phyloP scores from a whole-genome alignment of 2,113 vertebrate species.

The Neotragus pygmaeus region DNA sequence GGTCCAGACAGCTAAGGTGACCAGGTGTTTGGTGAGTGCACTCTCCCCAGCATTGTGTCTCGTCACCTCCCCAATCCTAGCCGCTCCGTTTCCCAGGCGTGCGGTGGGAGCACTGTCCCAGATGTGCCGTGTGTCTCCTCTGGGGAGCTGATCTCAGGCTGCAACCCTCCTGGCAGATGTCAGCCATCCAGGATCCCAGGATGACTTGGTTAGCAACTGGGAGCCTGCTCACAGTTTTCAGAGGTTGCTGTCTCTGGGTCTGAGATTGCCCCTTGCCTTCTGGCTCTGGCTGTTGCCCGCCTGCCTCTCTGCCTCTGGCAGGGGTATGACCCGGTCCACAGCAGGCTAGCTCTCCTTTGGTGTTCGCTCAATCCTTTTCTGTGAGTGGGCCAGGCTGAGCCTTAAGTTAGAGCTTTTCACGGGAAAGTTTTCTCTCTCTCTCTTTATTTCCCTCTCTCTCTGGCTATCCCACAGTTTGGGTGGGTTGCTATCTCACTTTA shows the following conservation, averaged over 20 bases:
- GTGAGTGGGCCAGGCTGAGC: neutral
- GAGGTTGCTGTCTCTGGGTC: neutral
- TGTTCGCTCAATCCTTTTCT: neutral
- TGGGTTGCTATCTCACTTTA: neutral
- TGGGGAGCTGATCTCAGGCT: neutral
- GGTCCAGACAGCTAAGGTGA: neutral
- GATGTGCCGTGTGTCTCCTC: neutral
- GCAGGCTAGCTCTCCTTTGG: neutral
- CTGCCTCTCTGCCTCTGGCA: neutral
- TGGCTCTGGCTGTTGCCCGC: rapidly evolving
- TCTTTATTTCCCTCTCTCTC: neutral
- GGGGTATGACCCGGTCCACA: neutral
- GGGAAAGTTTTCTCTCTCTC: neutral
- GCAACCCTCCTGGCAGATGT: neutral
- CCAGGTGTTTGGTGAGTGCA: neutral
- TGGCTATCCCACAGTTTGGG: neutral
- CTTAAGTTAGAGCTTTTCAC: neutral
- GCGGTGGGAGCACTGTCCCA: neutral
- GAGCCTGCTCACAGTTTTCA: neutral
- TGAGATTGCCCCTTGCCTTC: neutral
- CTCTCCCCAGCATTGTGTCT: neutral
- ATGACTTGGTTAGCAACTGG: neutral
- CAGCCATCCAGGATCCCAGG: neutral
- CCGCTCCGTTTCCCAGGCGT: neutral
- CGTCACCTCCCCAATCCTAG: neutral